A percentile compares a stretch with the other conserved stretches of the same genome.
Evolutionary conservation across 2,888 invertebrate genomes (phyloP).

Genomic region (Apocheima hispidaria): DNA sequence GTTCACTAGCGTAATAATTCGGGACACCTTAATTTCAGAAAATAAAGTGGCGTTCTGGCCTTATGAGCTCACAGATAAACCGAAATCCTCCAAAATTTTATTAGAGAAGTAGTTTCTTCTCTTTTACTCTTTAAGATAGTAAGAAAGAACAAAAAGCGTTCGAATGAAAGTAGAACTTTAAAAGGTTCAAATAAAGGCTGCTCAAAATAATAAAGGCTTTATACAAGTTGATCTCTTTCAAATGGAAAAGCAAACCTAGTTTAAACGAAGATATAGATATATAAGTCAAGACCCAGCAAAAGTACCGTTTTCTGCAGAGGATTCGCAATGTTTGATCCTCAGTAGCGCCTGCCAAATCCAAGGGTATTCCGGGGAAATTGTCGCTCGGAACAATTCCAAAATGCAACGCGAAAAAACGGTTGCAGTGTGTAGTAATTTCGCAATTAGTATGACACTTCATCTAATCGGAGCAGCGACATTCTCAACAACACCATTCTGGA

Average conservation of each 20-base stretch:
- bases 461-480: neutral
- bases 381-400: constrained; percentile 46
- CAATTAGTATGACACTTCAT: neutral
- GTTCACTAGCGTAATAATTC: too few species aligned
- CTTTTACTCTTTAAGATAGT: neutral
- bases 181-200: neutral
- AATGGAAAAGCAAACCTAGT: constrained; percentile 49
- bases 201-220: constrained; percentile 14
- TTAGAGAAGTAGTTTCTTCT: neutral
- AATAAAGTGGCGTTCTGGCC: too few species aligned
- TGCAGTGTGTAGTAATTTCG: neutral
- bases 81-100: too few species aligned
- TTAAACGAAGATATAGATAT: constrained; percentile 51
- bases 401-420: constrained; percentile 28
- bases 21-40: too few species aligned
- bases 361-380: constrained; percentile 46
- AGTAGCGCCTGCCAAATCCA: constrained; percentile 51
- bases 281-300: constrained; percentile 42
- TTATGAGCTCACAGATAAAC: too few species aligned
- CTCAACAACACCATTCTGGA: neutral
- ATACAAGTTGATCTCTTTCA: constrained; percentile 45
- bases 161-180: neutral
- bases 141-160: neutral
- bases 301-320: constrained; percentile 53
- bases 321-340: constrained; percentile 55